phyloP scores from a whole-genome alignment of 2,888 invertebrate species.

The Invenusta paracnida region DNA sequence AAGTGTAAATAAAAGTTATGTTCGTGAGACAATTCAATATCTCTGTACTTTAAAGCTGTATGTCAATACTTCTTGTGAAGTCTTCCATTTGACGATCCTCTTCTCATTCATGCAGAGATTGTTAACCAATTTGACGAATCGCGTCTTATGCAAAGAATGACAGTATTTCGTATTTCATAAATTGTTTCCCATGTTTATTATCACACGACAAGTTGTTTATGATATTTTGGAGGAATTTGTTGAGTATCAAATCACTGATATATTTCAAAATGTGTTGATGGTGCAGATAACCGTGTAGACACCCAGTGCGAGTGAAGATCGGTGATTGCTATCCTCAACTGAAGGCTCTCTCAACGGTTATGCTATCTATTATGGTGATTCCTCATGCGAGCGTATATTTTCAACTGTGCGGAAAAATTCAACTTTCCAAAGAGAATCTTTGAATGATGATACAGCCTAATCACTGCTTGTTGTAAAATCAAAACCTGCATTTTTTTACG shows the following conservation, averaged over 20 bases:
- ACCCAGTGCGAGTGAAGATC: not conserved
- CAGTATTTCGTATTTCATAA: no score
- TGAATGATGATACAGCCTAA: not conserved
- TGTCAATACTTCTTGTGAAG: no score
- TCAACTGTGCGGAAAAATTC: not conserved
- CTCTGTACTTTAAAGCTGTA: no score
- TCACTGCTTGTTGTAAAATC: not conserved
- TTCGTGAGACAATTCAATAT: not conserved
- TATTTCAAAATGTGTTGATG: not conserved
- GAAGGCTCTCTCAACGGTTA: not conserved
- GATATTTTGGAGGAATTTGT: no score
- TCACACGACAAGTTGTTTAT: not conserved
- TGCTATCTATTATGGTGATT: no score
- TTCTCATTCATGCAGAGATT: no score
- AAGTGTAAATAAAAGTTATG: not conserved
- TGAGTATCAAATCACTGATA: no score
- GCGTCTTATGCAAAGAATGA: no score
- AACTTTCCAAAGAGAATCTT: not conserved
- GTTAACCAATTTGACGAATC: no score
- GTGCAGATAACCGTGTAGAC: not conserved
- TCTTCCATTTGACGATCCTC: no score
- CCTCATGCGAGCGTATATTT: not conserved
- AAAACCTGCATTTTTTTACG: not conserved
- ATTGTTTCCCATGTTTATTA: not conserved
- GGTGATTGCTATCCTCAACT: not conserved